Percentiles rank a stretch among this genome's conserved stretches.
These are phyloP conservation scores for Pterocles orientalis DNA, from an alignment of 2,113 vertebrate species.

Conservation along the genomic window DNA sequence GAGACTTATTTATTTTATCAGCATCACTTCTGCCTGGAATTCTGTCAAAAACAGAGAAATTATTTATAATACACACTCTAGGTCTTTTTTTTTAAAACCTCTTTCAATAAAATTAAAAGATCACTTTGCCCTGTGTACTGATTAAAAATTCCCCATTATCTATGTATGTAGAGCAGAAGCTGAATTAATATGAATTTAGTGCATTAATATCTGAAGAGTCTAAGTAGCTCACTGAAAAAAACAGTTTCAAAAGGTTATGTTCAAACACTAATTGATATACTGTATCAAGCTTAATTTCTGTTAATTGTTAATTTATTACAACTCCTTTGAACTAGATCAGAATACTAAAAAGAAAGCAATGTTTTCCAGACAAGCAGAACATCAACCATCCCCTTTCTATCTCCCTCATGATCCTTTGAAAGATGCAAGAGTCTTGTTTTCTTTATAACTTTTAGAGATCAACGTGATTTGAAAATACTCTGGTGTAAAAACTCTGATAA, in stretches of 20 bases:
- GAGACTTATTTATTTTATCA: conserved; percentile 55
- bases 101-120: neutral
- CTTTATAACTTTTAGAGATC: neutral
- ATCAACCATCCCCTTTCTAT: neutral
- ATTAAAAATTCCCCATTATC: neutral
- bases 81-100: neutral
- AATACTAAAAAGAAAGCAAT: neutral
- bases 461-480: neutral
- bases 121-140: neutral
- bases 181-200: neutral
- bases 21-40: conserved; percentile 62
- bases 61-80: neutral
- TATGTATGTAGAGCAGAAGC: neutral
- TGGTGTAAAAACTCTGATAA: neutral
- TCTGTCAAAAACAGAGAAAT: conserved; percentile 52
- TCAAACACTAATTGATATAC: neutral
- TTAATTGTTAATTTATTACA: neutral
- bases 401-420: neutral
- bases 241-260: neutral
- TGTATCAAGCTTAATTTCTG: neutral
- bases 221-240: neutral
- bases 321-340: neutral
- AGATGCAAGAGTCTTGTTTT: neutral
- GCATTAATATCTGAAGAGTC: neutral
- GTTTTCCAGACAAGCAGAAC: neutral